Conservation (phyloP, 2,888 invertebrate species). For the Coelopa pilipes region DNA sequence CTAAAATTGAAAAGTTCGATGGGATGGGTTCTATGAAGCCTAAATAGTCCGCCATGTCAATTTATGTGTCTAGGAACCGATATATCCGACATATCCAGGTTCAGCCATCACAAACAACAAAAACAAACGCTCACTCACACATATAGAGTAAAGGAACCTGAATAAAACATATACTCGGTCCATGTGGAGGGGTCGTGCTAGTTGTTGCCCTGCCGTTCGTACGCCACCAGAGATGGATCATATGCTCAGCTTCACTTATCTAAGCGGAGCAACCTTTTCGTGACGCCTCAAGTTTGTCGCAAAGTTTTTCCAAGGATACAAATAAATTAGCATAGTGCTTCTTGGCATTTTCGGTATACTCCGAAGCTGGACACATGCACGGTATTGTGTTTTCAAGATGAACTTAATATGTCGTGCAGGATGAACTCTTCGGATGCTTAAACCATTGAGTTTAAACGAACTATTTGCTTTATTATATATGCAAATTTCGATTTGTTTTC, state of each 20-base stretch:
- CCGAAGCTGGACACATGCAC: not conserved
- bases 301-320: not conserved
- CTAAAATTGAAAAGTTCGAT: not conserved
- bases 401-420: not conserved
- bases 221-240: not conserved
- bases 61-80: conserved; percentile 7
- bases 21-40: not conserved
- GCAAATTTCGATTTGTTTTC: not conserved
- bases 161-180: not conserved
- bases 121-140: not conserved
- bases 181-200: not conserved
- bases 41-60: conserved; percentile 9
- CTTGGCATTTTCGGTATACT: not conserved
- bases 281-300: conserved; percentile 10
- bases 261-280: not conserved
- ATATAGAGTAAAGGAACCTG: not conserved
- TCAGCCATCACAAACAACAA: too few relatives aligned
- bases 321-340: conserved; percentile 16
- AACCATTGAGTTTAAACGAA: not conserved
- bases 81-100: not conserved
- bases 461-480: conserved; percentile 2
- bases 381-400: not conserved
- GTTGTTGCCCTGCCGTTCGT: not conserved
- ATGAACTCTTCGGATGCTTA: too few relatives aligned
- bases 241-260: too few relatives aligned